These are phyloP conservation scores for Ischnura elegans DNA, from an alignment of 2,888 invertebrate genomes.

Conservation along the genomic window DNA sequence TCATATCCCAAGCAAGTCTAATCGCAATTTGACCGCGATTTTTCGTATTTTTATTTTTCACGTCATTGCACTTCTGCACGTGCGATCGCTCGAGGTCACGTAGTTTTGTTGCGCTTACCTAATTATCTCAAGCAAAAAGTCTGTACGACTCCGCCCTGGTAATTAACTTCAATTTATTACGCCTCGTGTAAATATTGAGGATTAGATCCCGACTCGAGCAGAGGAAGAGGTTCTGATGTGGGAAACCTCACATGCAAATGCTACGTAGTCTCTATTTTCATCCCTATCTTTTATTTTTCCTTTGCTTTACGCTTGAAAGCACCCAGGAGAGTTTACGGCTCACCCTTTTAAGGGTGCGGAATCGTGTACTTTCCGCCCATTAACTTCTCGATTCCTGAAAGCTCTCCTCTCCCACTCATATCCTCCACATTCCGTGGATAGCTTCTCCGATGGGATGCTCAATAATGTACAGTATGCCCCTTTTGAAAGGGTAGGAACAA, in stretches of 20 bases:
- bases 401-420: neutral
- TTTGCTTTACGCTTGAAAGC: neutral
- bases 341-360: neutral
- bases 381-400: neutral
- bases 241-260: neutral
- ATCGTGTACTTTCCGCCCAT: neutral
- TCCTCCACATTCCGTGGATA: neutral
- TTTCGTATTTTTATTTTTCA: too few species aligned
- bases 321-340: neutral
- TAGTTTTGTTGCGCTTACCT: too few species aligned
- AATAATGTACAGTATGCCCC: neutral
- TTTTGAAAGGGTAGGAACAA: too few species aligned
- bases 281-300: neutral
- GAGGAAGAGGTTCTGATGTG: neutral
- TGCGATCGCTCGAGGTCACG: too few species aligned
- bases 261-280: neutral
- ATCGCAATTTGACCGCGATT: too few species aligned
- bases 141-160: too few species aligned
- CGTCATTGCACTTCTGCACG: too few species aligned
- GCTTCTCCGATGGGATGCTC: neutral
- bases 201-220: neutral
- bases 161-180: neutral
- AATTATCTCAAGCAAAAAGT: too few species aligned
- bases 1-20: too few species aligned
- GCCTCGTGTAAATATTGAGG: neutral